Evolutionary conservation across 92 coral and sea anemone genomes (phyloP), one percentile per base, ranked within the genome.

Genomic region (Epizoanthus illoricatus): DNA sequence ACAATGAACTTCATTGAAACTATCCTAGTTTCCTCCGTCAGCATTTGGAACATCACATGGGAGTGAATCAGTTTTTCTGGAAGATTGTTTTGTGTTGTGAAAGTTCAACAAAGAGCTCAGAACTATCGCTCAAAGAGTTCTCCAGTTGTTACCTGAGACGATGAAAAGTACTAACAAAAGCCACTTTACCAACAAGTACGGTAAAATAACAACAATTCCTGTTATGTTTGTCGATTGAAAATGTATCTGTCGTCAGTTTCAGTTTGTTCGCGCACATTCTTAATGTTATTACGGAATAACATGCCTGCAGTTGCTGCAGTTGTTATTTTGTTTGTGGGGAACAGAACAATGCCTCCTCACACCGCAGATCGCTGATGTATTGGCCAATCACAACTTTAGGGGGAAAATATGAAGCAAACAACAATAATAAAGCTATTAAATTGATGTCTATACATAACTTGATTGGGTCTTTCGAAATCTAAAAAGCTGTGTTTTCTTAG

Each of bases 81-180:
- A 43, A 45, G 15, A 86, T 9, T 52, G 89, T 70, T 52, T 80
- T 63, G 81, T 86, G 80, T 70, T 86, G 73, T 24, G 36, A 42
- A 55, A 84, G 81, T 86, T 79, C 81, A 10, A 45, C 71, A 69
- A 79, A 80, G 61, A 80, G 41, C 21, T 9, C 56, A 52, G 56
- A 2, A 6, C 12, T 12, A 52, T 5, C 56, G 15, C 1, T 11
- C 56, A 9, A 52, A 52, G 56, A 52, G 10, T 52, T 52, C 15
- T 7, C 16, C 16, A 52, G 56, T 52, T 52, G 12, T 52, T 52
- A 6, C 56, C 11, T 52, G 56, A 13, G 56, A 52, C 12, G 56
- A 13, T 52, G 56, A 52, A 52, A 52, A 9, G 10, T 52, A 52
- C 56, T 52, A 52, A 13, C 56, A 52, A 52, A 28, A 66, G 39